phyloP scores from a whole-genome alignment of 2,797 vertebrate genomes.

The Falco biarmicus region DNA sequence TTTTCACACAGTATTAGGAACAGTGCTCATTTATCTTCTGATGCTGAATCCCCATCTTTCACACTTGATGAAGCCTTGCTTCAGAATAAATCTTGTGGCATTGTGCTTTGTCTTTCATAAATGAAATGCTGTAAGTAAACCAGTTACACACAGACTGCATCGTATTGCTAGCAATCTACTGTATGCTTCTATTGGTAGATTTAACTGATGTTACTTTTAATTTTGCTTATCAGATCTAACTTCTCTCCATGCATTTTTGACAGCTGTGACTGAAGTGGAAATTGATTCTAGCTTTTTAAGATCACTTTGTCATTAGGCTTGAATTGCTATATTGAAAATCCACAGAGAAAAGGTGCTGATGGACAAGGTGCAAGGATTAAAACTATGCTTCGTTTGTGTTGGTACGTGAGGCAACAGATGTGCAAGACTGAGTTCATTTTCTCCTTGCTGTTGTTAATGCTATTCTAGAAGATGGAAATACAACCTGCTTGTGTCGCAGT shows the following conservation, averaged over 20 bases:
- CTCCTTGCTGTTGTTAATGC: background rate
- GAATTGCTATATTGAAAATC: background rate
- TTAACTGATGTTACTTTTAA: slow-evolving; percentile 43
- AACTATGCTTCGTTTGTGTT: background rate
- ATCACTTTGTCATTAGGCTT: slow-evolving; percentile 25
- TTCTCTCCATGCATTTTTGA: background rate
- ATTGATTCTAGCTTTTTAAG: slow-evolving; percentile 41
- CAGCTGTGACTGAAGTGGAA: background rate
- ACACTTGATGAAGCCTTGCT: slow-evolving; percentile 2
- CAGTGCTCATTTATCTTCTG: background rate
- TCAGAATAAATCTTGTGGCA: slow-evolving; percentile 4
- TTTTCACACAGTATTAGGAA: background rate
- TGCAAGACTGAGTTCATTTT: slow-evolving; percentile 26
- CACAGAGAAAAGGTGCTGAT: slow-evolving; percentile 14
- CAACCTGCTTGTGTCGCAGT: background rate
- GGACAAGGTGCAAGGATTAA: slow-evolving; percentile 19
- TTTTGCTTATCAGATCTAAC: slow-evolving; percentile 39
- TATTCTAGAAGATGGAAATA: slow-evolving; percentile 6
- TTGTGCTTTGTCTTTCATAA: background rate
- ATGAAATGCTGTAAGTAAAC: slow-evolving; percentile 39
- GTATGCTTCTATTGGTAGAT: background rate
- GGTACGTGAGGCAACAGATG: background rate
- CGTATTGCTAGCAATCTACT: background rate
- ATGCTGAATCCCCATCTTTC: slow-evolving; percentile 9
- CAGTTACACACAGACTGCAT: background rate